A percentile compares a stretch with the other conserved stretches of the same genome.
Conservation (phyloP, 2,113 vertebrate species). For the Puma concolor region DNA sequence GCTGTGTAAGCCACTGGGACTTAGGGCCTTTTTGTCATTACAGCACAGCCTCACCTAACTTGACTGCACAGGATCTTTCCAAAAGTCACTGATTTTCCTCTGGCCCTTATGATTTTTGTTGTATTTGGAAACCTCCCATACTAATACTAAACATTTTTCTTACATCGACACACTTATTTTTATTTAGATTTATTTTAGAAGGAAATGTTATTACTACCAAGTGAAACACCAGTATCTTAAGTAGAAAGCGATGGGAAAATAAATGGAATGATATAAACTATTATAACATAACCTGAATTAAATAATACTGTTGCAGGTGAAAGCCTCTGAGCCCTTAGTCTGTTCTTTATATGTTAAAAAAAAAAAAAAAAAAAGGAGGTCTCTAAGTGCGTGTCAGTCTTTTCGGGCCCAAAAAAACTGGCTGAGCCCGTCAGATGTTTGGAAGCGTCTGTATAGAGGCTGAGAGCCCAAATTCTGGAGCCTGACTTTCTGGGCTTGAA, state of each 20-base stretch:
- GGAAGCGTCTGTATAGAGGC: neutral
- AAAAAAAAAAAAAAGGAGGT: neutral
- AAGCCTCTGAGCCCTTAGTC: neutral
- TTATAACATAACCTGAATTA: neutral
- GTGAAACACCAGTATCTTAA: neutral
- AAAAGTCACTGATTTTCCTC: neutral
- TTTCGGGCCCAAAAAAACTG: neutral
- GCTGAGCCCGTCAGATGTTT: neutral
- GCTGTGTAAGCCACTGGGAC: neutral
- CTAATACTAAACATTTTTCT: neutral
- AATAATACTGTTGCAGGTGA: neutral
- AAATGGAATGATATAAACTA: neutral
- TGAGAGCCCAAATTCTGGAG: neutral
- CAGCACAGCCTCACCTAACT: neutral
- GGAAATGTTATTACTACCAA: neutral
- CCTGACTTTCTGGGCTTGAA: neutral
- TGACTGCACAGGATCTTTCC: neutral
- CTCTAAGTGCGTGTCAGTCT: neutral
- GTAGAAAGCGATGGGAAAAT: neutral
- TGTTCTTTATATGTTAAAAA: neutral
- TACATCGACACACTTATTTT: neutral
- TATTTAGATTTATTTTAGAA: conserved; percentile 31
- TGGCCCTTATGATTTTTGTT: neutral
- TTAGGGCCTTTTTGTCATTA: neutral
- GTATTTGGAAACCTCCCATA: neutral